phyloP scores from a whole-genome alignment of 1,140 invertebrate species.

The Magallana ariakensis region DNA sequence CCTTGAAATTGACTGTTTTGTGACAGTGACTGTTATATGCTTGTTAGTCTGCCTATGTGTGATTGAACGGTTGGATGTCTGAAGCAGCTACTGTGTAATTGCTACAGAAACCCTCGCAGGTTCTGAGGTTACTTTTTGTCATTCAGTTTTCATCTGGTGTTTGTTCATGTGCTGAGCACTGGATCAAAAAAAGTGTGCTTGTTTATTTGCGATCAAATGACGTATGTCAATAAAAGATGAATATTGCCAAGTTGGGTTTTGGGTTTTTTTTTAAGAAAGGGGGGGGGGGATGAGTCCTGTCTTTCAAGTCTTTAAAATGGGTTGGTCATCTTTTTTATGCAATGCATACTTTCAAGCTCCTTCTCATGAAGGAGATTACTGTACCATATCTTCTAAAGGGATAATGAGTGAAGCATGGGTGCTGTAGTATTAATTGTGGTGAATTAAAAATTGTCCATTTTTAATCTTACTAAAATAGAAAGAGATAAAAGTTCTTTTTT shows the following conservation, averaged over 20 bases:
- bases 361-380: too few species aligned
- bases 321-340: too few species aligned
- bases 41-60: not conserved
- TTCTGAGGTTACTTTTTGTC: slow-evolving; percentile 19
- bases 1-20: not conserved
- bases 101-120: slow-evolving; percentile 18
- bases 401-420: too few species aligned
- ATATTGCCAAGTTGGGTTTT: not conserved
- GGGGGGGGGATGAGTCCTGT: too few species aligned
- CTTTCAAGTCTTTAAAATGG: too few species aligned
- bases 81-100: not conserved
- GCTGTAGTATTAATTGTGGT: too few species aligned
- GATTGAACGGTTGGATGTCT: not conserved
- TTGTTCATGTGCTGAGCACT: slow-evolving; percentile 35
- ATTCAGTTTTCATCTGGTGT: not conserved
- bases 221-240: slow-evolving; percentile 6
- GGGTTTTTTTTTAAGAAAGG: too few species aligned
- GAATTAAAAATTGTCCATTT: too few species aligned
- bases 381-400: too few species aligned
- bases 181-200: slow-evolving; percentile 17
- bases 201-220: slow-evolving; percentile 18
- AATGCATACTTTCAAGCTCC: too few species aligned
- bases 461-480: too few species aligned
- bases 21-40: not conserved
- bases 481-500: too few species aligned